Base-by-base conservation (phyloP, 2,888 invertebrate species). In the Macrosoma leucophasiata region DNA sequence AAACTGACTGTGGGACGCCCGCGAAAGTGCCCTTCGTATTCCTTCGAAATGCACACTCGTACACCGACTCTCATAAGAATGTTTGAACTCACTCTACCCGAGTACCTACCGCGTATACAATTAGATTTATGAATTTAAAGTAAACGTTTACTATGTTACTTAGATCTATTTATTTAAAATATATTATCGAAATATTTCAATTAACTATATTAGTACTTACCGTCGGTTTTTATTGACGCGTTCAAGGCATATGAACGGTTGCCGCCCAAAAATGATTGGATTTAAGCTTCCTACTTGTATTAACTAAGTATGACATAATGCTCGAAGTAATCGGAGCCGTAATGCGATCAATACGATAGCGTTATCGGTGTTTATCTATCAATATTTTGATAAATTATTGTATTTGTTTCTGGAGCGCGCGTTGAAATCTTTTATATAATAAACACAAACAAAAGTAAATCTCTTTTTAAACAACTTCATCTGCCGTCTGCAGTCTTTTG, bases 361-460 rank as follows among this genome's bases (percentile, higher is more conserved):
- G 55, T 67, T 76, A 77, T 76, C 72, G 44, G 28, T 49, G 50
- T 53, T 62, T 64, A 67, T 67, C 66, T 70, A 60, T 65, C 50
- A 61, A 58, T 55, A 48, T 59, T 60, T 60, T 49, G 69, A 71
- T 75, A 71, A 64, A 53, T 31, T 39, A 50, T 43, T 47, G 40
- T n/a, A n/a, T 50, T 55, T 66, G 50, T 65, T 63, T 58, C 58
- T 52, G 41, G 37, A 43, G 48, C 39, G 51, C 76, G 73, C 82
- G 82, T 84, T 82, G 76, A 82, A 62, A 64, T 82, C 82, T 84
- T 81, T 82, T 76, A 54, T 61, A 63, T 52, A 41, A 44, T 48
- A 36, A 46, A 44, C 35, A 35, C 25, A 5, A 18, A 7, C 18
- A 8, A 5, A 18, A 18, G 5, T 15, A n/a, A 14, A 29, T 21